These are phyloP conservation scores for Ormyrus nitidulus DNA, from an alignment of 2,888 invertebrate genomes.

Conservation along the genomic window DNA sequence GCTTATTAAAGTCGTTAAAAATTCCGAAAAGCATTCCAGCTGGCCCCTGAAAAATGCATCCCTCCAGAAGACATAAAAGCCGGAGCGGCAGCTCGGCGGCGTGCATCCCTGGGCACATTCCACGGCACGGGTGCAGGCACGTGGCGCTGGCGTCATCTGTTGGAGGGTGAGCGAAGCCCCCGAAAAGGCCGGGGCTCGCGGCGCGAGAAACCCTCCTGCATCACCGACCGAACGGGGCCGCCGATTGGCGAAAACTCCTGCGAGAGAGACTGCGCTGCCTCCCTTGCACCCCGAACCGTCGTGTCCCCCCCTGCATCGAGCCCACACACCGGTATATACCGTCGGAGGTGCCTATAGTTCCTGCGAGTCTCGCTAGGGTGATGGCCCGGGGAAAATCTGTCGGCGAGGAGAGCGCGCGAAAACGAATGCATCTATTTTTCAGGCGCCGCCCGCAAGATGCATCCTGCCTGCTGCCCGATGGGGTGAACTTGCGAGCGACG, in stretches of 20 bases:
- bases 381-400: conserved; percentile 38
- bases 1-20: conserved; percentile 9
- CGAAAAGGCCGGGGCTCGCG: conserved; percentile 55
- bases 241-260: conserved; percentile 55
- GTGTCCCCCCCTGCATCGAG: conserved; percentile 47
- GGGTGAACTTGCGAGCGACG: too few relatives aligned
- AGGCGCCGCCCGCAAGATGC: background rate
- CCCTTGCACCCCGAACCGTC: conserved; percentile 53
- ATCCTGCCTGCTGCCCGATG: background rate
- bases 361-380: conserved; percentile 68
- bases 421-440: conserved; percentile 18
- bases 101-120: background rate
- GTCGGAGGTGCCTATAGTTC: conserved; percentile 72
- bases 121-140: background rate
- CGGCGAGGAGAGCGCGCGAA: conserved; percentile 23
- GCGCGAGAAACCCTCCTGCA: conserved; percentile 67
- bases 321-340: conserved; percentile 68
- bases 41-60: conserved; percentile 26
- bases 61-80: conserved; percentile 6
- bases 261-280: background rate
- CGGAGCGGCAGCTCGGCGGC: background rate
- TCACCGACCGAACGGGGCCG: conserved; percentile 71
- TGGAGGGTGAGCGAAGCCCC: conserved; percentile 65
- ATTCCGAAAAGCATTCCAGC: conserved; percentile 25
- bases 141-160: conserved; percentile 70